These are phyloP conservation scores for Thera obeliscata DNA, from an alignment of 2,888 invertebrate genomes.

Conservation along the genomic window DNA sequence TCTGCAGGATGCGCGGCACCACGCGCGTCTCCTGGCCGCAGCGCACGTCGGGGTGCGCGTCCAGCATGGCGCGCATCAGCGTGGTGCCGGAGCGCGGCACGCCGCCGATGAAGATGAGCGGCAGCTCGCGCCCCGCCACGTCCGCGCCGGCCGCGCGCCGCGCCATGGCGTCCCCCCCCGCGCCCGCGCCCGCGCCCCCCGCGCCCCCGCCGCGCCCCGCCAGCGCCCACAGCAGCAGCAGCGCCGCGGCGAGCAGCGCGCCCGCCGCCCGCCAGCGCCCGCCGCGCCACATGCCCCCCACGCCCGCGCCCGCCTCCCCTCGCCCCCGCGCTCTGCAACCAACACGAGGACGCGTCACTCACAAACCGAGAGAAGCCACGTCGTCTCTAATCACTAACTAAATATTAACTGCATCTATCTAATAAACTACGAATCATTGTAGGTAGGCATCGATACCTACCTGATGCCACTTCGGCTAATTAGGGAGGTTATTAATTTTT, in stretches of 20 bases:
- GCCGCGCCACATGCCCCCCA: slow-evolving; percentile 36
- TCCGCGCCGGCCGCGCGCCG: slow-evolving; percentile 48
- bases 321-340: background rate
- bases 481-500: background rate
- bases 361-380: too few species aligned
- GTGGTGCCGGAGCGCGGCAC: slow-evolving; percentile 99
- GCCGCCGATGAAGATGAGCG: slow-evolving; percentile 98
- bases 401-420: background rate
- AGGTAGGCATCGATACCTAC: background rate
- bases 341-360: too few species aligned
- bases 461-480: background rate
- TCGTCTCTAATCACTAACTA: background rate
- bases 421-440: background rate
- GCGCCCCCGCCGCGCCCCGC: slow-evolving; percentile 46
- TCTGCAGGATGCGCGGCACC: slow-evolving; percentile 97
- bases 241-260: slow-evolving; percentile 35
- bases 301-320: slow-evolving; percentile 16
- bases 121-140: slow-evolving; percentile 92
- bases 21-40: slow-evolving; percentile 99
- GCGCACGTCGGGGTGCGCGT: slow-evolving; percentile 98
- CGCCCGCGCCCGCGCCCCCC: slow-evolving; percentile 49
- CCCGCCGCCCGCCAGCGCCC: slow-evolving; percentile 30
- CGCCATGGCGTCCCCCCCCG: slow-evolving; percentile 52
- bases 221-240: slow-evolving; percentile 37
- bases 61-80: slow-evolving; percentile 98